Conservation (phyloP, 2,797 vertebrate genomes). For the Anableps anableps region DNA sequence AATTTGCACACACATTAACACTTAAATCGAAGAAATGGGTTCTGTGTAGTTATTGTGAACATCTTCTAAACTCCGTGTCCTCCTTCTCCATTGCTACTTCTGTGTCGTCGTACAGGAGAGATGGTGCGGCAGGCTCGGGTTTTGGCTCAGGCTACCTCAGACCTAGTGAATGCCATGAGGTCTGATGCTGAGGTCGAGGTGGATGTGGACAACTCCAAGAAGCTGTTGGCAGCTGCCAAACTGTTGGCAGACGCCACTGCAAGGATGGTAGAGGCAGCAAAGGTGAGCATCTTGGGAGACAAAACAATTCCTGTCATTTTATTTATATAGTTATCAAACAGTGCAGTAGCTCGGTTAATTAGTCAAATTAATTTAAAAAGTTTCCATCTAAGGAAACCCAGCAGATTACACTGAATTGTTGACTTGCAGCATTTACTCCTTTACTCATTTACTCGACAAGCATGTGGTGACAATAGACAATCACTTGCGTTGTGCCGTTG, state of each 20-base stretch:
- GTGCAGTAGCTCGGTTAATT: no score
- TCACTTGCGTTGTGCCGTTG: no score
- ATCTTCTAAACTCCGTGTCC: not conserved
- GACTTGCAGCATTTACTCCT: no score
- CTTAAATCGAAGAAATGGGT: constrained; percentile 26
- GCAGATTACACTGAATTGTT: no score
- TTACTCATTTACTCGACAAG: no score
- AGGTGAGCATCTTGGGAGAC: constrained; percentile 78
- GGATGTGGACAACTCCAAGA: constrained; percentile 97
- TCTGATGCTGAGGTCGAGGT: constrained; percentile 96
- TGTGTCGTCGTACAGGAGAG: constrained; percentile 82
- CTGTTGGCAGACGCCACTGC: constrained; percentile 96
- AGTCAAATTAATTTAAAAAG: no score
- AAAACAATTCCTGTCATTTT: no score
- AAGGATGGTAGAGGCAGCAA: constrained; percentile 98
- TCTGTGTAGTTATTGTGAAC: not conserved
- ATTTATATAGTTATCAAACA: no score
- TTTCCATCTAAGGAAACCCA: no score
- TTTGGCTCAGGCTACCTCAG: constrained; percentile 94
- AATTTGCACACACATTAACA: not conserved
- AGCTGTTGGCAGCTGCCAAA: constrained; percentile 94
- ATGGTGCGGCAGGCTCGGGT: constrained; percentile 98
- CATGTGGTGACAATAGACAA: no score
- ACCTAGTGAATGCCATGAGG: constrained; percentile 96
- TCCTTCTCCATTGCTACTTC: not conserved